Base-by-base conservation (phyloP, 2,888 invertebrate genomes). In the Timema cristinae region DNA sequence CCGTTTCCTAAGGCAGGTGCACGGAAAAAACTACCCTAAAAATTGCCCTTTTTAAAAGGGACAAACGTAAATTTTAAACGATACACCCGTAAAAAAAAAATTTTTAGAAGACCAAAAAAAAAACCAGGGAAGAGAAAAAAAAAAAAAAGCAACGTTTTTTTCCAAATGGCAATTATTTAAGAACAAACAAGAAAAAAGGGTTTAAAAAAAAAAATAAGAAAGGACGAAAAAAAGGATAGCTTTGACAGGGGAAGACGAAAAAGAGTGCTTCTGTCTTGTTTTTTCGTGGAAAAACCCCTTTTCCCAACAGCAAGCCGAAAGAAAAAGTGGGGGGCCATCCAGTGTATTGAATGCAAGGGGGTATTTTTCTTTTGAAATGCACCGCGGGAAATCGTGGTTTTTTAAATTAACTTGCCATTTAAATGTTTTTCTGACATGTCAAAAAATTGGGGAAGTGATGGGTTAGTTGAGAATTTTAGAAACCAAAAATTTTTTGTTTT, bases 31-130 rank as follows among this genome's bases (percentile, higher is more conserved):
- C 61, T 47, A 47, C 47, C 61, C 61, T 16, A 16, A 61, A 61
- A 6, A 6, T 47, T n/a, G n/a, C n/a, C 7, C 8, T 7, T 13
- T 5, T 5, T 7, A 61, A 61, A 61, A 61, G 61, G 16, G 61
- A 61, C 16, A 61, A 16, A 11, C 47, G 32, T 10, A 61, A 47
- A 47, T 61, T 61, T 47, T 47, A 16, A 61, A n/a, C n/a, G n/a
- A n/a, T n/a, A 9, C 16, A 16, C 16, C 61, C 7, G 32, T 47
- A 61, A 47, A 6, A 16, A 61, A 61, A 16, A 16, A 16, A 61
- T 10, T 61, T 9, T 61, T 61, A 61, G 61, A 61, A 61, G 61
- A 7, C 61, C 15, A 61, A 61, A n/a, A 61, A 61, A 7, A 61
- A 61, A 7, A n/a, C n/a, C 6, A 13, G 16, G 56, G 56, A n/a